Conservation (phyloP, 2,797 vertebrate genomes). For the Galagoides demidoff region DNA sequence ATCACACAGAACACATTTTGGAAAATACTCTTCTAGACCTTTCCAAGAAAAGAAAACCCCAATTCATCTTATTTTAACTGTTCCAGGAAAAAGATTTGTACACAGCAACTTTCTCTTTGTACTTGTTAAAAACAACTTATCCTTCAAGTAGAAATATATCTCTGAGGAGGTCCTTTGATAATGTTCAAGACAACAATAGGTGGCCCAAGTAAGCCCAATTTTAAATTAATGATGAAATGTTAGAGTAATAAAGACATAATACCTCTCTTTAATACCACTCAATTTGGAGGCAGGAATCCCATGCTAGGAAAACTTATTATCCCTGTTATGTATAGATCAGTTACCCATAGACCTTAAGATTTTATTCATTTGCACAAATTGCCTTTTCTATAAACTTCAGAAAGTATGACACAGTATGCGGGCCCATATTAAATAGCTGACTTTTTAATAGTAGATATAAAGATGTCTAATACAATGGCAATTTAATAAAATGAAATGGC, state of each 20-base stretch:
- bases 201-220: conserved; percentile 47
- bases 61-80: conserved; percentile 17
- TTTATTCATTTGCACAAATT: conserved; percentile 72
- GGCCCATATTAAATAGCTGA: conserved; percentile 41
- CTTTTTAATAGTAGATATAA: conserved; percentile 61
- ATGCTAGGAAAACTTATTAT: conserved; percentile 48
- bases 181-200: not conserved
- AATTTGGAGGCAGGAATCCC: conserved; percentile 16
- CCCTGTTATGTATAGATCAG: not conserved
- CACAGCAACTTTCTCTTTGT: not conserved
- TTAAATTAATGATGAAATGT: conserved; percentile 40
- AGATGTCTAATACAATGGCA: conserved; percentile 58
- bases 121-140: conserved; percentile 40
- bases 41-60: not conserved
- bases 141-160: conserved; percentile 35
- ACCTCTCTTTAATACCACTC: not conserved
- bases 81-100: not conserved
- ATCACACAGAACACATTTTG: not conserved
- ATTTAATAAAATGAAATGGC: conserved; percentile 61
- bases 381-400: conserved; percentile 68
- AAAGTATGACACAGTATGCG: conserved; percentile 52
- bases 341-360: conserved; percentile 58
- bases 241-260: conserved; percentile 36
- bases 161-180: conserved; percentile 37
- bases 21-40: not conserved